Percentiles rank a stretch among this genome's conserved stretches.
phyloP scores from a whole-genome alignment of 2,888 invertebrate genomes.

The Leucophenga montana region DNA sequence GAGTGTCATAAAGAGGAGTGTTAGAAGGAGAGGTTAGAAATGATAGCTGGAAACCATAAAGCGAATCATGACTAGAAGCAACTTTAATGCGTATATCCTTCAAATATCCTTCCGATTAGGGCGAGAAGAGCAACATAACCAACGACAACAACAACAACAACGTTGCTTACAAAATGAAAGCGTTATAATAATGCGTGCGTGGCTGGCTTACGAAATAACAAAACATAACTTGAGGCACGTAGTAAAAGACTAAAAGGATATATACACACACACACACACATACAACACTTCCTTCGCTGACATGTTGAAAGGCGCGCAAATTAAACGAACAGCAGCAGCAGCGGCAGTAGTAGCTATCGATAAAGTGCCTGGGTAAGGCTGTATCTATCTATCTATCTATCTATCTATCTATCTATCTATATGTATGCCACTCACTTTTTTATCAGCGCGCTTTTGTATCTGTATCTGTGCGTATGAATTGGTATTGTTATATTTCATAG shows the following conservation, averaged over 20 bases:
- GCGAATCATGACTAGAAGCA: slow-evolving; percentile 1
- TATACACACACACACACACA: slow-evolving; percentile 32
- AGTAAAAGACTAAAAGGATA: slow-evolving; percentile 31
- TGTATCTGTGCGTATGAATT: too few species aligned
- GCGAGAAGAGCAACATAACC: neutral
- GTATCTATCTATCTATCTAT: too few species aligned
- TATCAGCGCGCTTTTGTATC: too few species aligned
- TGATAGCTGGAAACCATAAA: too few species aligned
- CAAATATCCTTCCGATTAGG: slow-evolving; percentile 15
- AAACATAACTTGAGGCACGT: slow-evolving; percentile 59
- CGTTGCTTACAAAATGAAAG: slow-evolving; percentile 3
- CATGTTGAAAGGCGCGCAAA: slow-evolving; percentile 1
- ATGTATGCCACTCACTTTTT: too few species aligned
- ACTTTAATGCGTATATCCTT: neutral
- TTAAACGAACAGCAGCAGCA: slow-evolving; percentile 1
- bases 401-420: too few species aligned
- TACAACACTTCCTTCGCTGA: neutral
- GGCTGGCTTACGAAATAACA: too few species aligned
- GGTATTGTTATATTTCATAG: too few species aligned
- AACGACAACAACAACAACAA: neutral
- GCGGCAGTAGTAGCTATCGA: neutral
- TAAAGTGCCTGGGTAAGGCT: too few species aligned
- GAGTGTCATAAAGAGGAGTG: neutral
- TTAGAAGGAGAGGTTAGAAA: too few species aligned
- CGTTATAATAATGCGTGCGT: slow-evolving; percentile 55